Base-by-base conservation (phyloP, 2,797 vertebrate species). In the Mormyrops boulengeri region DNA sequence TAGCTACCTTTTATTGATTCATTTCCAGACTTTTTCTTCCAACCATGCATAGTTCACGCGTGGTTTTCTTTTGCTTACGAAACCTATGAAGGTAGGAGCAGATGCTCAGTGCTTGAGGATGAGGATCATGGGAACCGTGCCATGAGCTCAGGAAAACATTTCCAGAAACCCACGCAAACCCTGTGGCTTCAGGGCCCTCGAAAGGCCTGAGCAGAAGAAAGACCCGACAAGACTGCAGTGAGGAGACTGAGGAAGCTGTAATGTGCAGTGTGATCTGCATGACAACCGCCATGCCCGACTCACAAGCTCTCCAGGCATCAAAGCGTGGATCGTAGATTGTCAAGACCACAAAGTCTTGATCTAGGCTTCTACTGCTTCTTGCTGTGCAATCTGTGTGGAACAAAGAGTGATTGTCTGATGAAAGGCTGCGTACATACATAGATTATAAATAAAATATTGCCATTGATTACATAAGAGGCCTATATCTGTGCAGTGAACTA, bases 201-300 rank as follows among this genome's bases (percentile, higher is more conserved):
- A 53, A 86, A 53, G 49, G 50, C 50, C 49, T 11, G 22, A 55
- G 22, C 84, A 7, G 11, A 3, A 52, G 22, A 53, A 26, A 14
- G 30, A 53, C 22, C 22, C 6, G 0, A 53, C 26, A 34, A 4
- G 44, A 53, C 22, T 30, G 82, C 82, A 50, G 47, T 30, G 22
- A 22, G 84, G 52, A 38, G 85, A 41, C 50, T 4, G 30, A 11
- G 53, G 53, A 52, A 8, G 53, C 50, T 55, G 34, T 38, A 14
- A 87, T 87, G 85, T 57, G 30, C 38, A 38, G 85, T 87, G 85
- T 22, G 52, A 87, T 38, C 85, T 57, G 53, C 53, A 87, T 9
- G 53, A n/a, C 30, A 44, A n/a, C 30, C 53, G 3, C 52, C 22
- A 34, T n/a, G 0, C 3, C 26, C 6, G 0, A 52, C 52, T 19